phyloP scores from a whole-genome alignment of 2,797 vertebrate genomes.

The Holocentrus rufus region DNA sequence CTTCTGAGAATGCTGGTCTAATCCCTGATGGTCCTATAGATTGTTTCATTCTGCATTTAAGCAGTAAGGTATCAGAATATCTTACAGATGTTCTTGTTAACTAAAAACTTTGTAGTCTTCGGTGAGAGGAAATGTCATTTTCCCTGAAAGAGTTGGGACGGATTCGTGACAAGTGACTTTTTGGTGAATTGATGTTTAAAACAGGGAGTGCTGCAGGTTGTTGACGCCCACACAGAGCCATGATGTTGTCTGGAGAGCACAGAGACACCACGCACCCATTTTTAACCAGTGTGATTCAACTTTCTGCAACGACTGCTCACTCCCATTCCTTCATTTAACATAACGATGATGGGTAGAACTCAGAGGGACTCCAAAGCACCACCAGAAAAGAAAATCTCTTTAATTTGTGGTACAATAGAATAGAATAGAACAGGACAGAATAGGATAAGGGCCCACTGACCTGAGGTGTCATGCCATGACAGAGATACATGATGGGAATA shows the following conservation, averaged over 20 bases:
- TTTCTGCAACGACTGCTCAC: constrained; percentile 9
- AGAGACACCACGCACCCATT: neutral
- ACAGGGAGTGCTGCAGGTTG: neutral
- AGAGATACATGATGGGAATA: constrained; percentile 93
- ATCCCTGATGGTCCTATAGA: too few relatives aligned
- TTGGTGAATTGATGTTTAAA: neutral
- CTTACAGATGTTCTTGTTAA: too few relatives aligned
- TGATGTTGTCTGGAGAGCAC: constrained; percentile 7
- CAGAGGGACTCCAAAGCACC: neutral
- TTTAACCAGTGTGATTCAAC: constrained; percentile 6
- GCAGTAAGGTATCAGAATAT: too few relatives aligned
- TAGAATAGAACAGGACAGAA: neutral
- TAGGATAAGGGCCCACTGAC: constrained; percentile 77
- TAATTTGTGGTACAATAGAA: neutral
- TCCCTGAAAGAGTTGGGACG: too few relatives aligned
- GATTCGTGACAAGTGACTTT: neutral
- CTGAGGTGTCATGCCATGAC: constrained; percentile 96
- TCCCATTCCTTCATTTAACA: constrained; percentile 32
- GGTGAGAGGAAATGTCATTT: too few relatives aligned
- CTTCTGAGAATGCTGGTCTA: too few relatives aligned
- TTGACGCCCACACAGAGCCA: neutral
- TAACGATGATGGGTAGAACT: constrained; percentile 20
- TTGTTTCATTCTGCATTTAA: too few relatives aligned
- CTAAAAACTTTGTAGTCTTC: too few relatives aligned
- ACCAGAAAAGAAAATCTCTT: too few relatives aligned